Evolutionary conservation across 2,888 invertebrate genomes (phyloP).

Genomic region (Aleiodes testaceus): DNA sequence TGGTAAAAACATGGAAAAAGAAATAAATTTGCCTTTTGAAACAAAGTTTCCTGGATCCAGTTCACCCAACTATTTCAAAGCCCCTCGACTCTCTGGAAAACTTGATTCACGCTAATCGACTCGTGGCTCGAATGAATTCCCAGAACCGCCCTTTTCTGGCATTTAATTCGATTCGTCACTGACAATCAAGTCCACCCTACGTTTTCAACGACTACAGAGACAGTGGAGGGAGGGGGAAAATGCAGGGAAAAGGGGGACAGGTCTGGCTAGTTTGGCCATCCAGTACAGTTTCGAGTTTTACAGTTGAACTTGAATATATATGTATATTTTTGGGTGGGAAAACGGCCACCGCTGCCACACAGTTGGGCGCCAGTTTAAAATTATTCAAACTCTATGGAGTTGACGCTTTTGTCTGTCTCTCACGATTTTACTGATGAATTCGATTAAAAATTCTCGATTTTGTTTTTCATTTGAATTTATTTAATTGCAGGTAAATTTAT

Average conservation of each 20-base stretch:
- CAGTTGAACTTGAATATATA: slow-evolving; percentile 20
- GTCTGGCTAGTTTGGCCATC: slow-evolving; percentile 25
- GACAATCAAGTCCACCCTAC: slow-evolving; percentile 55
- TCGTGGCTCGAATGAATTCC: slow-evolving; percentile 53
- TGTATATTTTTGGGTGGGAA: slow-evolving; percentile 42
- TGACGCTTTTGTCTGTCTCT: slow-evolving; percentile 31
- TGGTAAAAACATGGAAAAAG: not conserved
- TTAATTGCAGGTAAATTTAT: too few relatives aligned
- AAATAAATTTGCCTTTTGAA: slow-evolving; percentile 13
- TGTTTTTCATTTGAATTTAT: too few relatives aligned
- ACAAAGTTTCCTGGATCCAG: slow-evolving; percentile 10
- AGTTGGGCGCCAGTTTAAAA: slow-evolving; percentile 35
- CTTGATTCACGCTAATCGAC: slow-evolving; percentile 55
- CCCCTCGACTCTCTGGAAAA: slow-evolving; percentile 17
- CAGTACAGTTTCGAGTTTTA: slow-evolving; percentile 53
- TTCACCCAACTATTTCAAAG: not conserved
- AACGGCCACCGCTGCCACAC: slow-evolving; percentile 36
- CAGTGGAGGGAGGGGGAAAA: too few relatives aligned
- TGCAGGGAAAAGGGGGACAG: not conserved
- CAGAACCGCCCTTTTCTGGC: slow-evolving; percentile 40
- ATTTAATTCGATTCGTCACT: slow-evolving; percentile 59
- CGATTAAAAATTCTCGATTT: slow-evolving; percentile 45
- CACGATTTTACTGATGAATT: slow-evolving; percentile 51
- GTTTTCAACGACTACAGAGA: slow-evolving; percentile 42
- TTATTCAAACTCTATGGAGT: slow-evolving; percentile 48